A percentile compares a stretch with the other conserved stretches of the same genome.
Conservation (phyloP, 1,140 invertebrate species). For the Cecropterus lyciades region DNA sequence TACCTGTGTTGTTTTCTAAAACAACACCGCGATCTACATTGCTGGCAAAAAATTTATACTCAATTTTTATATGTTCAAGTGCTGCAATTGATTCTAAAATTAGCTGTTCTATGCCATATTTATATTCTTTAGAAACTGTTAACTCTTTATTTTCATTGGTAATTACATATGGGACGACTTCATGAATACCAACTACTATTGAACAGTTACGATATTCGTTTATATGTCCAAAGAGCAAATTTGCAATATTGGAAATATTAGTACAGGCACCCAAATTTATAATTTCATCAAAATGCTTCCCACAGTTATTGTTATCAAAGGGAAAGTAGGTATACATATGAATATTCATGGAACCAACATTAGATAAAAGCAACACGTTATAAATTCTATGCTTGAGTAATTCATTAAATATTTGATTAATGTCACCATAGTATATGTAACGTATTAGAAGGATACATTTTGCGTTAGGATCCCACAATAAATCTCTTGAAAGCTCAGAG, state of each 20-base stretch:
- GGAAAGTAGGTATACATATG: conserved; percentile 45
- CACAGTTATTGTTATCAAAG: conserved; percentile 44
- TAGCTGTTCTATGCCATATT: conserved; percentile 49
- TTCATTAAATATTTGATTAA: conserved; percentile 37
- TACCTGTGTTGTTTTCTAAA: conserved; percentile 44
- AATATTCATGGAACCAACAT: conserved; percentile 6
- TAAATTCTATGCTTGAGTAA: conserved; percentile 42
- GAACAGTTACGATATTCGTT: conserved; percentile 40
- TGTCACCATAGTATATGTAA: conserved; percentile 22
- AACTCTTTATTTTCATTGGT: conserved; percentile 25
- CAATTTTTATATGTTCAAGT: conserved; percentile 32
- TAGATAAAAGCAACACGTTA: conserved; percentile 36
- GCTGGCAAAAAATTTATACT: conserved; percentile 29
- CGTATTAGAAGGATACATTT: conserved; percentile 40
- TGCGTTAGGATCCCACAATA: conserved; percentile 48
- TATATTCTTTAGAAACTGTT: conserved; percentile 31
- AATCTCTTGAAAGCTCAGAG: conserved; percentile 37
- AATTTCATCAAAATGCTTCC: conserved; percentile 31
- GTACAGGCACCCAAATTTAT: conserved; percentile 37
- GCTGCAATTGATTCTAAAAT: conserved; percentile 43
- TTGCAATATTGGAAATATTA: conserved; percentile 1
- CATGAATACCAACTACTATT: conserved; percentile 40
- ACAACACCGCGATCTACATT: conserved; percentile 42
- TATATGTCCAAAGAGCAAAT: conserved; percentile 28
- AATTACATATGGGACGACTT: conserved; percentile 47